Conservation (phyloP, 2,797 vertebrate genomes). For the Leptatherina wallacei region DNA sequence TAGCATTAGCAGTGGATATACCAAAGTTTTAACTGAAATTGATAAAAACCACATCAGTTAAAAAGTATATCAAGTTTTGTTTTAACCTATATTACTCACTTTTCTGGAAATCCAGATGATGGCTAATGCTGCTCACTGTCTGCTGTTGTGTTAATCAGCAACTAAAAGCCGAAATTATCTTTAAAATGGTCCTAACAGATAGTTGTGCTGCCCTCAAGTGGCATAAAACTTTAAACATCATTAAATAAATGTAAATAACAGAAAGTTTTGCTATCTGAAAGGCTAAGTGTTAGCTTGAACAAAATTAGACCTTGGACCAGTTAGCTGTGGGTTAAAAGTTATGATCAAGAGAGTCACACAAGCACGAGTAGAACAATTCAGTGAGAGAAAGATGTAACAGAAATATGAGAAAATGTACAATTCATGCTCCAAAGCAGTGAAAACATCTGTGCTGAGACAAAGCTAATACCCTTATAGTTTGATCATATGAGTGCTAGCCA, state of each 20-base stretch:
- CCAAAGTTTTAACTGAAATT: background rate
- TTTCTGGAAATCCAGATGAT: background rate
- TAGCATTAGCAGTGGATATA: background rate
- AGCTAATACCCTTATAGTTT: slow-evolving; percentile 3
- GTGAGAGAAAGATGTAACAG: slow-evolving; percentile 3
- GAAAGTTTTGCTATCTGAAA: background rate
- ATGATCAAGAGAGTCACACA: slow-evolving; percentile 1
- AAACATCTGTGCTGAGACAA: slow-evolving; percentile 12
- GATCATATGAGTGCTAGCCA: slow-evolving; percentile 4
- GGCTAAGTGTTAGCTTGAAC: background rate
- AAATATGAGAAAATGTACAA: background rate
- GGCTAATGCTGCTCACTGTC: background rate
- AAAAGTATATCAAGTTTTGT: background rate
- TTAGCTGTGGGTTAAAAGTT: background rate
- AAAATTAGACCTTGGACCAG: background rate
- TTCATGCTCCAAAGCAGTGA: background rate
- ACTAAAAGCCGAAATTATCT: background rate
- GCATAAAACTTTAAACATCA: background rate
- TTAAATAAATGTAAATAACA: background rate
- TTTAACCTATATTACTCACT: background rate
- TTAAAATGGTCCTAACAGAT: background rate
- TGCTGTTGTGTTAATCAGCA: background rate
- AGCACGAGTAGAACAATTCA: slow-evolving; percentile 7
- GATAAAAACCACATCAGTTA: background rate
- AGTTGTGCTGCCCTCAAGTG: slow-evolving; percentile 16